Percentiles rank a stretch among this genome's conserved stretches.
Evolutionary conservation across 2,888 invertebrate species (phyloP).

Genomic region (Lasioglossum calceatum): DNA sequence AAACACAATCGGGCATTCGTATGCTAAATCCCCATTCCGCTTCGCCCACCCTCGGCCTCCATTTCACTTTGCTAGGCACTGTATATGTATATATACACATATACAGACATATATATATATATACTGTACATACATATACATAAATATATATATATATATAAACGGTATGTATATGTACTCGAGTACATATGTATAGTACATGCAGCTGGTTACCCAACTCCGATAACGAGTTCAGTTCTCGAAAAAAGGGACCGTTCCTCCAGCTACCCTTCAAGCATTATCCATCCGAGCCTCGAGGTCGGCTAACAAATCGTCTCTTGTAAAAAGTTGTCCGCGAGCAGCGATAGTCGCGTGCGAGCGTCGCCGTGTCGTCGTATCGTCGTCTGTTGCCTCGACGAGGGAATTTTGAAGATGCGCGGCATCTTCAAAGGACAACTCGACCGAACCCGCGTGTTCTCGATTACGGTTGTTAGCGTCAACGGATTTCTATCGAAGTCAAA

Average conservation of each 20-base stretch:
- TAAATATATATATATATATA: constrained; percentile 3
- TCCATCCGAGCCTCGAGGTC: constrained; percentile 48
- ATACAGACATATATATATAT: background rate
- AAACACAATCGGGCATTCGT: constrained; percentile 78
- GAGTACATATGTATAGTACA: constrained; percentile 1
- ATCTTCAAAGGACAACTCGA: background rate
- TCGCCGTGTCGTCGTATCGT: background rate
- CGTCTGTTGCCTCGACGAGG: background rate
- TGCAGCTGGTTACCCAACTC: constrained; percentile 54
- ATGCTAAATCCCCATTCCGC: constrained; percentile 74
- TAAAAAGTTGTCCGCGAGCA: constrained; percentile 36
- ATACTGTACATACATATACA: background rate
- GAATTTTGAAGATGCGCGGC: background rate
- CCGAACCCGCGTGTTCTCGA: background rate
- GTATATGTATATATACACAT: background rate
- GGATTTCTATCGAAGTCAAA: background rate
- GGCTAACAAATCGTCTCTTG: constrained; percentile 54
- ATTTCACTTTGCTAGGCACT: constrained; percentile 50
- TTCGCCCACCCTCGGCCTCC: constrained; percentile 26
- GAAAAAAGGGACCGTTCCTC: constrained; percentile 57
- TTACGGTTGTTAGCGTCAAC: background rate
- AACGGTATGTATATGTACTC: constrained; percentile 10
- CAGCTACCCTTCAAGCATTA: constrained; percentile 63
- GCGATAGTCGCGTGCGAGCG: constrained; percentile 14
- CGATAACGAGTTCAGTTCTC: constrained; percentile 62